Percentiles rank a stretch among this genome's conserved stretches.
These are phyloP conservation scores for Cerastoderma edule DNA, from an alignment of 2,888 invertebrate genomes.

Conservation along the genomic window DNA sequence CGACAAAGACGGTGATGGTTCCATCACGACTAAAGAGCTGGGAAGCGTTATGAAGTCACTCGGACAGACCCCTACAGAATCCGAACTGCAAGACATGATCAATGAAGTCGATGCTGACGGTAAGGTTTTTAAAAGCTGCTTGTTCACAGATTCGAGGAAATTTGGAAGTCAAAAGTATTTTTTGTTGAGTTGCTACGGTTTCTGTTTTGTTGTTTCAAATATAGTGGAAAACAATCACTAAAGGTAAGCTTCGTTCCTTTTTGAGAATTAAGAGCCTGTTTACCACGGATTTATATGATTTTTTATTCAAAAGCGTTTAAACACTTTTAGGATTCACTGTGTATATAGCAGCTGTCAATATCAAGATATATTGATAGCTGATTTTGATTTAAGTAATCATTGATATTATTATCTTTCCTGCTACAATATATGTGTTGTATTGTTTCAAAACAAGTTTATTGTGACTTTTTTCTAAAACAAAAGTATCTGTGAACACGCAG, in stretches of 20 bases:
- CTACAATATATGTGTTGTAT: too few species aligned
- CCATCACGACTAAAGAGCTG: conserved; percentile 99
- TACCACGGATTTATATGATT: not conserved
- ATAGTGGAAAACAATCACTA: not conserved
- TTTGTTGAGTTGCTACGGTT: too few species aligned
- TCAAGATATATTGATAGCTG: too few species aligned
- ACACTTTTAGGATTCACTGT: too few species aligned
- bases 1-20: conserved; percentile 86
- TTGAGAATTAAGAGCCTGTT: not conserved
- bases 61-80: conserved; percentile 2
- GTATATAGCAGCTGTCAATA: too few species aligned
- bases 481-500: too few species aligned
- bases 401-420: too few species aligned
- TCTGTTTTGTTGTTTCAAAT: not conserved
- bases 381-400: too few species aligned
- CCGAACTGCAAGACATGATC: conserved; percentile 88
- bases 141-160: too few species aligned
- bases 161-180: too few species aligned
- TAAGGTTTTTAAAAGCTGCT: conserved; percentile 46
- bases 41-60: conserved; percentile 87
- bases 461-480: too few species aligned
- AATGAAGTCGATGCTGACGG: conserved; percentile 98
- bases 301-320: not conserved
- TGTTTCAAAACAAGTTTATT: too few species aligned
- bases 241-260: not conserved